Percentiles rank a stretch among this genome's conserved stretches.
Conservation (phyloP, 1,140 invertebrate genomes). For the Meloidogyne chitwoodi region DNA sequence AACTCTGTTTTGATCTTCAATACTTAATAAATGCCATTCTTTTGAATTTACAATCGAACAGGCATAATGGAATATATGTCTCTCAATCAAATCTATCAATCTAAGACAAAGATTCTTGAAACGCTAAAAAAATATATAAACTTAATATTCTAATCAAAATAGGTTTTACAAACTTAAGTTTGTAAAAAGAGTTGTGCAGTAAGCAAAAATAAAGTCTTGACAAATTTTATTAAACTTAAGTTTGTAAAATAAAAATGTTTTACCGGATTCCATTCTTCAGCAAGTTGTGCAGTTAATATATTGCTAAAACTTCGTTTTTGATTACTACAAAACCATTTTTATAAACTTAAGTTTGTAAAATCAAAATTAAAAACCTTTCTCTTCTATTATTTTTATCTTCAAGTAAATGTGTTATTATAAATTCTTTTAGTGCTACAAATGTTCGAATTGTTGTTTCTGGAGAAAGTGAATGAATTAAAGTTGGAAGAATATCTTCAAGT, state of each 20-base stretch:
- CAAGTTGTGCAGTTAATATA: neutral
- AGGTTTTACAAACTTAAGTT: too few species aligned
- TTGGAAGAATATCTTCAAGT: conserved; percentile 52
- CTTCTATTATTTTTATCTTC: neutral
- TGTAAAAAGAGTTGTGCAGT: too few species aligned
- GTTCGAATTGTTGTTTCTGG: conserved; percentile 51
- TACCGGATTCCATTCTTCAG: conserved; percentile 50
- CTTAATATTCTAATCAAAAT: too few species aligned
- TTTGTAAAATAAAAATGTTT: neutral
- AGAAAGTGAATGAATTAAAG: conserved; percentile 47
- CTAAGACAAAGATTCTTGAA: conserved; percentile 47
- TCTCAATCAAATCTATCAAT: conserved; percentile 49
- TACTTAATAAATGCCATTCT: conserved; percentile 40
- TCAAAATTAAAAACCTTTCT: neutral
- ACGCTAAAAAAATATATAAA: conserved; percentile 31
- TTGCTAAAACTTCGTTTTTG: neutral
- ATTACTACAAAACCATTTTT: neutral
- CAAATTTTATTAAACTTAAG: too few species aligned
- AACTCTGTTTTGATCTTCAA: conserved; percentile 46
- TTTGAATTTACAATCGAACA: conserved; percentile 51
- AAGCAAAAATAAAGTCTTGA: too few species aligned
- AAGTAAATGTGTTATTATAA: conserved; percentile 4
- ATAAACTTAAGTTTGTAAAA: conserved; percentile 1
- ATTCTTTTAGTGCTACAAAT: conserved; percentile 49
- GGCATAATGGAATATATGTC: conserved; percentile 55